Evolutionary conservation across 2,113 vertebrate species (phyloP).

Genomic region (Oceanites oceanicus): DNA sequence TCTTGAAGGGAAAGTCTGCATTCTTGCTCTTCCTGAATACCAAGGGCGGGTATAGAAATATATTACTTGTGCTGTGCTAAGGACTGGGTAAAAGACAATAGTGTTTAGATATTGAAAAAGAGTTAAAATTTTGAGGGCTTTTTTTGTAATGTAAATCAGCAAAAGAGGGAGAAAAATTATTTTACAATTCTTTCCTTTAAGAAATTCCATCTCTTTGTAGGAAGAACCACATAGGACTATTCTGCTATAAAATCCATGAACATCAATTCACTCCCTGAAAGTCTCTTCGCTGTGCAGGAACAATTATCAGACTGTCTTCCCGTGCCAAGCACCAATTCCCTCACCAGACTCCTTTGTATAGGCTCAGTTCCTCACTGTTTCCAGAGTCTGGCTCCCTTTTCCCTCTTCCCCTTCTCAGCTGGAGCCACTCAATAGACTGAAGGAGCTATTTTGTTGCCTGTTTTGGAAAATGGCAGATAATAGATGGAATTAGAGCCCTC

Average conservation of each 20-base stretch:
- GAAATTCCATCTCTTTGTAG: neutral
- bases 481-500: neutral
- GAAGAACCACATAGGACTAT: neutral
- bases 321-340: neutral
- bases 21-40: neutral
- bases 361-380: neutral
- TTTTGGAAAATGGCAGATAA: neutral
- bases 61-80: neutral
- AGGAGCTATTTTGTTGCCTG: neutral
- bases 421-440: neutral
- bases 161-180: neutral
- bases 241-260: neutral
- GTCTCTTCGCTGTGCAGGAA: neutral
- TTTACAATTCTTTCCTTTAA: neutral
- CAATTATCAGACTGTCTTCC: neutral
- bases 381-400: neutral
- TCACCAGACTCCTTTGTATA: neutral
- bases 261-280: neutral
- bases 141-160: neutral
- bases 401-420: neutral
- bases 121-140: neutral
- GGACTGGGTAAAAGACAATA: neutral
- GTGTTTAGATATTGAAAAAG: neutral
- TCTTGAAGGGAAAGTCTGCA: neutral
- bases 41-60: neutral